These are phyloP conservation scores for Urophycis tenuis DNA, from an alignment of 2,797 vertebrate species.

Conservation along the genomic window DNA sequence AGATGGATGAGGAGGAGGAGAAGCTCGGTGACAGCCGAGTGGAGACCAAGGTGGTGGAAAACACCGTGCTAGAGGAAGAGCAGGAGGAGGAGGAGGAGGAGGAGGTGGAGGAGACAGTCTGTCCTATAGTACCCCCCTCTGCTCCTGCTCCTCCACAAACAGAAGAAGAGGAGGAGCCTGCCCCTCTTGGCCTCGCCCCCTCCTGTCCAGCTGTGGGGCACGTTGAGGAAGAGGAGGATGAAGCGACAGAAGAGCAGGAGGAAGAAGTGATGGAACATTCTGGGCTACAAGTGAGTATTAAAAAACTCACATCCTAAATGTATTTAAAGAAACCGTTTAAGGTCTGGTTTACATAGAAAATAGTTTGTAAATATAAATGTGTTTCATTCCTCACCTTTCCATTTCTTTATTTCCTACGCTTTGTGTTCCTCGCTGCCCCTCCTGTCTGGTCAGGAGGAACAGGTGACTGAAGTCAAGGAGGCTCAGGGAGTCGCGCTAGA, in stretches of 20 bases:
- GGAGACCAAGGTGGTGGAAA: conserved; percentile 19
- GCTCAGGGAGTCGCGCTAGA: conserved; percentile 22
- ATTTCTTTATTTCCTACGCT: not conserved
- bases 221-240: conserved; percentile 12
- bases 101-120: conserved; percentile 16
- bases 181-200: not conserved
- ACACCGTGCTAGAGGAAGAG: conserved; percentile 1
- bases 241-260: conserved; percentile 14
- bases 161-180: conserved; percentile 12
- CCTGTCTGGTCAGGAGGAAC: conserved; percentile 28
- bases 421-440: not conserved
- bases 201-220: conserved; percentile 24
- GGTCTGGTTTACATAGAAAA: not conserved
- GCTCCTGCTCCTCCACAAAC: not conserved
- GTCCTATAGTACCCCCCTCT: conserved; percentile 5
- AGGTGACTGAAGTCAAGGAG: conserved; percentile 2
- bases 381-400: not conserved
- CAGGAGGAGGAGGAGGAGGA: conserved; percentile 3
- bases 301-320: not conserved
- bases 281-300: conserved; percentile 37
- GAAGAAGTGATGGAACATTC: conserved; percentile 35
- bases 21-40: not conserved
- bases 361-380: not conserved
- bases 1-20: conserved; percentile 32
- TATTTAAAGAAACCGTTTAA: not conserved